Evolutionary conservation across 2,888 invertebrate species (phyloP).

Genomic region (Halictus ligatus): DNA sequence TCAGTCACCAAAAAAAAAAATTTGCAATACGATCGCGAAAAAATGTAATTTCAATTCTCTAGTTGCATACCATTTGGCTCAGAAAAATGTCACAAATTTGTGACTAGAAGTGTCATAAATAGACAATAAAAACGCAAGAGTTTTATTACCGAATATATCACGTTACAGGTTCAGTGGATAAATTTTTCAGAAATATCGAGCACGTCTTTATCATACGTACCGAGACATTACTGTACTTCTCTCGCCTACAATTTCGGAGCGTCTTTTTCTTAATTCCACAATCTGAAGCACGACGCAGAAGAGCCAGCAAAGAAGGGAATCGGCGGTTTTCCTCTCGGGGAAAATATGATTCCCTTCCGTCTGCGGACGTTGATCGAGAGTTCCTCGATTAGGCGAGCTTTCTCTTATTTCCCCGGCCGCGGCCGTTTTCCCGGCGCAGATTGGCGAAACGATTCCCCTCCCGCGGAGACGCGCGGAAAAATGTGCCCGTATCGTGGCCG

Average conservation of each 20-base stretch:
- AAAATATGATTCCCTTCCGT: conserved; percentile 78
- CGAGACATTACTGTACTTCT: neutral
- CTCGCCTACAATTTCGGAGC: neutral
- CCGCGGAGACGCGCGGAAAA: conserved; percentile 32
- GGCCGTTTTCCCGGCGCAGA: neutral
- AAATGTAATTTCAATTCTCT: too few relatives aligned
- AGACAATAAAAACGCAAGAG: too few relatives aligned
- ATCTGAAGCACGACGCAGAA: neutral
- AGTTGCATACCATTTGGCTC: too few relatives aligned
- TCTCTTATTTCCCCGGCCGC: conserved; percentile 39
- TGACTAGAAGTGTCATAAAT: too few relatives aligned
- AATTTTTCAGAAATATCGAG: too few relatives aligned
- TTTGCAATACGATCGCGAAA: too few relatives aligned
- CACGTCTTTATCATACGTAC: too few relatives aligned
- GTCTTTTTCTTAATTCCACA: neutral
- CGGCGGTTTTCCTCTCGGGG: conserved; percentile 60
- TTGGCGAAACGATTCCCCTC: neutral
- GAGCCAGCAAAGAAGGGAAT: conserved; percentile 15
- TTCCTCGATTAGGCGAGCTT: conserved; percentile 73
- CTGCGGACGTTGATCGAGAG: conserved; percentile 77
- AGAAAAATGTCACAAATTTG: too few relatives aligned
- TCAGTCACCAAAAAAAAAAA: too few relatives aligned
- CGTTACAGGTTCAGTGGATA: too few relatives aligned
- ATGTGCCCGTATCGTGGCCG: conserved; percentile 16
- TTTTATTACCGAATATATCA: too few relatives aligned